A percentile compares a stretch with the other conserved stretches of the same genome.
Conservation (phyloP, 2,888 invertebrate genomes). For the Amiota communis region DNA sequence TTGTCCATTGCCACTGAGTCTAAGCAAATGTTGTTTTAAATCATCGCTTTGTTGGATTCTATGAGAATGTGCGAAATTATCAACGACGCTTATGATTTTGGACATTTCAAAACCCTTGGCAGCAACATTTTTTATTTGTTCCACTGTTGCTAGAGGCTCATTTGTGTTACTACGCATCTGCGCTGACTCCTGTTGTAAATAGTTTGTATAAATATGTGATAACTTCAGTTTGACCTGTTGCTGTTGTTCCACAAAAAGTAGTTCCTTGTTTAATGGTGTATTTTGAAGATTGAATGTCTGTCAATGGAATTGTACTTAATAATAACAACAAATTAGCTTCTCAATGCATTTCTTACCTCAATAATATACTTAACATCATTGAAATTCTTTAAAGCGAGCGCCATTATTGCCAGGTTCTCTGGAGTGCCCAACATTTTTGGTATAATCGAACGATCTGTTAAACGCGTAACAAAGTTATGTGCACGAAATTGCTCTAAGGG, state of each 20-base stretch:
- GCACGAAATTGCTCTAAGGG: constrained; percentile 28
- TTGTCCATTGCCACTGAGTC: constrained; percentile 59
- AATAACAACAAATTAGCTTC: not conserved
- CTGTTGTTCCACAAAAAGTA: constrained; percentile 81
- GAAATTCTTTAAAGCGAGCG: constrained; percentile 82
- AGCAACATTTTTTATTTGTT: constrained; percentile 75
- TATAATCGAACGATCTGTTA: constrained; percentile 64
- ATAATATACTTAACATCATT: constrained; percentile 85
- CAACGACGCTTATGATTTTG: constrained; percentile 77
- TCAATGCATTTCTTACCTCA: constrained; percentile 76
- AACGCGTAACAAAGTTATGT: constrained; percentile 31
- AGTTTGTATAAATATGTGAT: constrained; percentile 65
- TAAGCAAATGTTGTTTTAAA: constrained; percentile 59
- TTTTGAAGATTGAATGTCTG: constrained; percentile 82
- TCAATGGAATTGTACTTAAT: constrained; percentile 54
- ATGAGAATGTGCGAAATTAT: constrained; percentile 75
- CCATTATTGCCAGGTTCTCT: constrained; percentile 83
- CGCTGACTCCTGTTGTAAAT: constrained; percentile 58
- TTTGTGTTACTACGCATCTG: constrained; percentile 39
- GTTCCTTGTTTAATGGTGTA: constrained; percentile 78
- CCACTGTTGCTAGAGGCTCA: constrained; percentile 62
- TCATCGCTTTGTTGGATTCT: constrained; percentile 59
- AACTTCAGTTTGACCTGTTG: constrained; percentile 70
- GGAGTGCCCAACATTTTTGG: constrained; percentile 82
- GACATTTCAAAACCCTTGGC: constrained; percentile 77